Percentiles rank a stretch among this genome's conserved stretches.
Evolutionary conservation across 2,888 invertebrate species (phyloP).

Genomic region (Heliconius cydno): DNA sequence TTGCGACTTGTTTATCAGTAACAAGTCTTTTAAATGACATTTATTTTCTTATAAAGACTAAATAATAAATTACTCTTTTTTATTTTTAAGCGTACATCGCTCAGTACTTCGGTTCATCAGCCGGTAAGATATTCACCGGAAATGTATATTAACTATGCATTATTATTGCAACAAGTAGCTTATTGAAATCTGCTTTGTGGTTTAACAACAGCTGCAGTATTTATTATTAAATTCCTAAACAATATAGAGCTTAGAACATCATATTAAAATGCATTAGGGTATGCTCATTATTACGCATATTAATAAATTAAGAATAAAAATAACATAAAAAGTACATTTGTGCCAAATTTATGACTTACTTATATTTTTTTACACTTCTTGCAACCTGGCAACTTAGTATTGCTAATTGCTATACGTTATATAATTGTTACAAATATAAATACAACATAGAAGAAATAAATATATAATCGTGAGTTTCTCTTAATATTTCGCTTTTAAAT

Average conservation of each 20-base stretch:
- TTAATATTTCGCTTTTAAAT: too few species aligned
- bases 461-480: too few species aligned
- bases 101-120: conserved; percentile 74
- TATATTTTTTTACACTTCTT: too few species aligned
- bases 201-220: conserved; percentile 20
- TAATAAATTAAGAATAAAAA: not conserved
- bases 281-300: not conserved
- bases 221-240: not conserved
- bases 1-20: not conserved
- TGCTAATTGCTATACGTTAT: too few species aligned
- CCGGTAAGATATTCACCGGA: conserved; percentile 64
- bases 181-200: conserved; percentile 33
- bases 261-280: not conserved
- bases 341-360: too few species aligned
- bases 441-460: too few species aligned
- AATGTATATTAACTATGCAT: conserved; percentile 27
- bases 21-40: not conserved
- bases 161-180: conserved; percentile 16
- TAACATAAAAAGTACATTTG: not conserved
- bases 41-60: not conserved
- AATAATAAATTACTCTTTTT: conserved; percentile 42
- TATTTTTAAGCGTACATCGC: conserved; percentile 77
- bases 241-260: conserved; percentile 6
- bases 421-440: too few species aligned
- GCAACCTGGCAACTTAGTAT: too few species aligned